Conservation (phyloP, 2,888 invertebrate genomes). For the Hirtodrosophila cameraria region DNA sequence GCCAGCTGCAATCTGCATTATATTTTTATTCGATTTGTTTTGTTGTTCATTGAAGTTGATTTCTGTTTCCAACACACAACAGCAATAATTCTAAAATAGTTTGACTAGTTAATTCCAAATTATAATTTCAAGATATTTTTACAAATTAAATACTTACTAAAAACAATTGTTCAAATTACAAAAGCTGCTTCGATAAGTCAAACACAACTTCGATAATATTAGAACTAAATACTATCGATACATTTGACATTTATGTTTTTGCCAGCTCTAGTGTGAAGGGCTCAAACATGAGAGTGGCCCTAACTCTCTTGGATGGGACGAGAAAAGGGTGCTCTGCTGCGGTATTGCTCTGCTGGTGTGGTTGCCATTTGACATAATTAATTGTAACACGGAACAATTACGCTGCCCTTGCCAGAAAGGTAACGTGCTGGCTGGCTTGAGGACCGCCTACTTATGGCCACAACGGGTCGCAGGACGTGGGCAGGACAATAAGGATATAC, state of each 20-base stretch:
- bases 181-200: too few species aligned
- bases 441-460: not conserved
- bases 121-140: too few species aligned
- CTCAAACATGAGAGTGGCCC: conserved; percentile 8
- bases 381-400: conserved; percentile 77
- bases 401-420: conserved; percentile 34
- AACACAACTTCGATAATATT: too few species aligned
- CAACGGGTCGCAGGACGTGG: conserved; percentile 7
- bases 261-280: not conserved
- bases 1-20: conserved; percentile 32
- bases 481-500: conserved; percentile 74
- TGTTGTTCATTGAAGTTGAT: conserved; percentile 38
- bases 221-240: too few species aligned
- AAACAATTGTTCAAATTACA: too few species aligned
- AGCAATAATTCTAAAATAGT: too few species aligned
- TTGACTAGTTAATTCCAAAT: too few species aligned
- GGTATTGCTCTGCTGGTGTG: conserved; percentile 17
- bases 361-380: conserved; percentile 73
- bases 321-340: conserved; percentile 4
- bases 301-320: conserved; percentile 2
- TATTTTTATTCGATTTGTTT: conserved; percentile 51
- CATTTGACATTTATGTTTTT: too few species aligned
- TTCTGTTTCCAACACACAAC: conserved; percentile 23
- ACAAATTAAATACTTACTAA: too few species aligned
- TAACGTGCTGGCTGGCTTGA: too few species aligned